These are phyloP conservation scores for Drosophila truncata DNA, from an alignment of 1,140 invertebrate genomes.

Conservation along the genomic window DNA sequence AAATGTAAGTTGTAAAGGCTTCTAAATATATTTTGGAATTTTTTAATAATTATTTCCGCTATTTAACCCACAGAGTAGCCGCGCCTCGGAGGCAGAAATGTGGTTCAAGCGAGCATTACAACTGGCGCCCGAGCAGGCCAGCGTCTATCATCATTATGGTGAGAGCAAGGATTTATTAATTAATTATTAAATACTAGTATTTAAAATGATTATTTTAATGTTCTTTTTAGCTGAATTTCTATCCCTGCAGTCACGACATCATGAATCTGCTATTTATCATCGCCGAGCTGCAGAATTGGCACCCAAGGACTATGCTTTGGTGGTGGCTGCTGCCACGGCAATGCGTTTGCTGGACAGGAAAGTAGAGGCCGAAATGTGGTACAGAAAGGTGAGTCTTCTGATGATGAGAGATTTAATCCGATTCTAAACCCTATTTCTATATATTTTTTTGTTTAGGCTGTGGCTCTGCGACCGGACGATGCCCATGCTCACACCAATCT, in stretches of 20 bases:
- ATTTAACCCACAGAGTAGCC: slow-evolving; percentile 88
- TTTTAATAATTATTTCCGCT: not conserved
- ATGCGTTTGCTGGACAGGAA: slow-evolving; percentile 92
- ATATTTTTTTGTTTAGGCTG: slow-evolving; percentile 56
- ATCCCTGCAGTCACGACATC: slow-evolving; percentile 90
- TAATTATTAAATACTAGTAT: no score
- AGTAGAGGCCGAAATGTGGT: slow-evolving; percentile 93
- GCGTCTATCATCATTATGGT: slow-evolving; percentile 95
- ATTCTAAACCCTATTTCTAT: not conserved
- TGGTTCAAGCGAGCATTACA: slow-evolving; percentile 94
- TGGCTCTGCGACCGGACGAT: slow-evolving; percentile 86
- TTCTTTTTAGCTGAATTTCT: slow-evolving; percentile 91
- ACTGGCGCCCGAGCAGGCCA: slow-evolving; percentile 93
- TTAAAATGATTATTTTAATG: not conserved
- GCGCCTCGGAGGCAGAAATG: slow-evolving; percentile 93
- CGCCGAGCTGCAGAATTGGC: slow-evolving; percentile 91
- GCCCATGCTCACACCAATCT: slow-evolving; percentile 96
- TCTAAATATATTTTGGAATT: not conserved
- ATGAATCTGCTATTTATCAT: slow-evolving; percentile 93
- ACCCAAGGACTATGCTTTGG: slow-evolving; percentile 92
- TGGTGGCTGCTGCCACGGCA: slow-evolving; percentile 94
- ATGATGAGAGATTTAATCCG: no score
- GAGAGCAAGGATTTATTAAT: not conserved
- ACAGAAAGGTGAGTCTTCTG: slow-evolving; percentile 89
- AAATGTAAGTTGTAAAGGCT: slow-evolving; percentile 90